Evolutionary conservation across 2,888 invertebrate species (phyloP), one percentile per base, ranked within the genome.

Genomic region (Brachyptera putata): DNA sequence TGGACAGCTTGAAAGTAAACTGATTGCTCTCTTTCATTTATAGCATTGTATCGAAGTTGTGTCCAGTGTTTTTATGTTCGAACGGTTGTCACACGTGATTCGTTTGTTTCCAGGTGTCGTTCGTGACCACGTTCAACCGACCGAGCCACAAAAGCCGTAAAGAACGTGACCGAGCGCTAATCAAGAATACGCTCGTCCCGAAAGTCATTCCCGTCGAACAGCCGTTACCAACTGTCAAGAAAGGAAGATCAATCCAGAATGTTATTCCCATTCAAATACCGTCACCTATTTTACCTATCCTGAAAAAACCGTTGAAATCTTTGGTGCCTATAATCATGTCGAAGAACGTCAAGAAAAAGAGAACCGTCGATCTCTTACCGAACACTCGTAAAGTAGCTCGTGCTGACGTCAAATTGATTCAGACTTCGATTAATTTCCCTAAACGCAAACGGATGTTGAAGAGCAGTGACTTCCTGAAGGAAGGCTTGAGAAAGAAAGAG

Each of bases 41-140:
- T n/a, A n/a, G n/a, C n/a, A n/a, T n/a, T n/a, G n/a, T n/a, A n/a
- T n/a, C n/a, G n/a, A n/a, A n/a, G n/a, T n/a, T n/a, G n/a, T n/a
- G n/a, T n/a, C n/a, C n/a, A n/a, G n/a, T n/a, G n/a, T n/a, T n/a
- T n/a, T n/a, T n/a, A n/a, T n/a, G n/a, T n/a, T n/a, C n/a, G n/a
- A n/a, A n/a, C n/a, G n/a, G n/a, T n/a, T n/a, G n/a, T n/a, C n/a
- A n/a, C n/a, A n/a, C n/a, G n/a, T n/a, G n/a, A n/a, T n/a, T n/a
- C n/a, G 26, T 34, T 30, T 26, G 30, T 9, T 30, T 50, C 9
- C 53, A 53, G 53, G 53, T 53, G 7, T 11, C 53, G 36, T 53
- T 53, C 16, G 37, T 14, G 3, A 22, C 53, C 3, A 53, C 21
- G 22, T 36, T 53, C 36, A 18, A 34, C 21, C 36, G 53, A 5